phyloP scores from a whole-genome alignment of 2,113 vertebrate species.

The Electrona antarctica region DNA sequence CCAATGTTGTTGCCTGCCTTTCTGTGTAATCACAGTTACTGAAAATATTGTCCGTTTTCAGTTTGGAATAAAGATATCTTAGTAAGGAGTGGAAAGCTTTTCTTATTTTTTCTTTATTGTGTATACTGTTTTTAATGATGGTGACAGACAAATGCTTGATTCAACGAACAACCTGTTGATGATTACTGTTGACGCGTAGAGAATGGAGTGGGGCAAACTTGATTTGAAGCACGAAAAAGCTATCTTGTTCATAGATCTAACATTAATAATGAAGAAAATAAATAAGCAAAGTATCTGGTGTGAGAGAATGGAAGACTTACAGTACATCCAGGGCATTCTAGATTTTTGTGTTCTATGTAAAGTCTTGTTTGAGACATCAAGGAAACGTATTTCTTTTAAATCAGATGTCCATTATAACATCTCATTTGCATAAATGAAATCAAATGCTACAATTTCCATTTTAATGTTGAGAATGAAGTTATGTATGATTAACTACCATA shows the following conservation, averaged over 20 bases:
- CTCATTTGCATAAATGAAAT: no score
- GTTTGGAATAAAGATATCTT: constrained; percentile 1
- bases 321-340: no score
- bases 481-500: no score
- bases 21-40: constrained; percentile 15
- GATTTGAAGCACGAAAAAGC: constrained; percentile 1
- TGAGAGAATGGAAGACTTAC: no score
- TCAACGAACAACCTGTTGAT: neutral
- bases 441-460: no score
- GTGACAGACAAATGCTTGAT: neutral
- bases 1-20: neutral
- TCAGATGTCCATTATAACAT: no score
- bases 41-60: constrained; percentile 26
- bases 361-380: no score
- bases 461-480: no score
- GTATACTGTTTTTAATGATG: constrained; percentile 10
- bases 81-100: constrained; percentile 20
- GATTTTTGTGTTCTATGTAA: no score
- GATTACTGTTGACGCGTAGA: constrained; percentile 15
- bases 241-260: neutral
- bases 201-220: neutral
- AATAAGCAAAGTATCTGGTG: no score
- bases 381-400: no score
- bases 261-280: no score
- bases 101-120: constrained; percentile 12